Base-by-base conservation (phyloP, 2,113 vertebrate species). In the Clarias batrachus region DNA sequence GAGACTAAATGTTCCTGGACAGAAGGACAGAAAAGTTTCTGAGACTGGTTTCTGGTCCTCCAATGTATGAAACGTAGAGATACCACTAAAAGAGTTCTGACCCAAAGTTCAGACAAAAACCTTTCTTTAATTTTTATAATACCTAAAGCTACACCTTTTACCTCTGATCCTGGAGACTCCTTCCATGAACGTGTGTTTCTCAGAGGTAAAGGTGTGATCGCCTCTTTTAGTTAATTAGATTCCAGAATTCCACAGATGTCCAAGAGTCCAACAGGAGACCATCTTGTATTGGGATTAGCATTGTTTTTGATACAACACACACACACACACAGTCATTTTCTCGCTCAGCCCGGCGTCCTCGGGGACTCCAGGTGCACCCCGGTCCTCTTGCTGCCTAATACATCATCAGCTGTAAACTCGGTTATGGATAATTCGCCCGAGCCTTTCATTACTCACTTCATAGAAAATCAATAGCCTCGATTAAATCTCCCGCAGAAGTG, bases 401-500 rank as follows among this genome's bases (percentile, higher is more conserved):
- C 57, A 87, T 88, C 63, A 79, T 73, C 25, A 60, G 57, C 57
- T 70, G 59, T 84, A 89, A 89, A 86, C 83, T 77, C 87, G 25
- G 27, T 70, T 71, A 86, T 23, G 41, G 74, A 83, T 77, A 70
- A 89, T 85, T 81, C 68, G 85, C 87, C 86, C 73, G 57, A 80
- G 54, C 81, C 76, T 82, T 90, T 85, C 70, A 91, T 90, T 85
- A 90, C 74, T 81, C 65, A 65, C 57, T 59, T 74, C 84, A 74
- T 56, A 84, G 83, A 63, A 86, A 85, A 87, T 68, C 84, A 86
- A 88, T 86, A 83, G 59, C 41, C 41, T 86, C 81, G 82, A 86
- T 89, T 86, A 81, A 80, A 84, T 85, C 74, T 27, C 56, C n/a
- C 41, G 77, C 83, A 88, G 82, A 80, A 82, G 76, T 37, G 52